Evolutionary conservation across 2,888 invertebrate species (phyloP).

Genomic region (Oconnorella tubifera): DNA sequence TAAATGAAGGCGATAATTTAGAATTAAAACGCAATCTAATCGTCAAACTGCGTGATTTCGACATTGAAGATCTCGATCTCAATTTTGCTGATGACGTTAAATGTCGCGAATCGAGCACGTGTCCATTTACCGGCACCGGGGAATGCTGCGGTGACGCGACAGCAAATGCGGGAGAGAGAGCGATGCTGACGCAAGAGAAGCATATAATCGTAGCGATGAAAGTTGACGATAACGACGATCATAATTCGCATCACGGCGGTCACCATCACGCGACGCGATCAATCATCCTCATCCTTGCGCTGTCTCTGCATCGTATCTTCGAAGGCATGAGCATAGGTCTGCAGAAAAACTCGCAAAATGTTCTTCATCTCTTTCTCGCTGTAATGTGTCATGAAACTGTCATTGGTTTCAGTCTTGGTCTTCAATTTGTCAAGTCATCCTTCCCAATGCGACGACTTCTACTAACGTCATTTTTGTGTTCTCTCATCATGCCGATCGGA

Average conservation of each 20-base stretch:
- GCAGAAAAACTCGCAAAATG: conserved; percentile 44
- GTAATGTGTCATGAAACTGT: conserved; percentile 61
- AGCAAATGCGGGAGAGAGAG: background rate
- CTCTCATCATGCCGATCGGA: conserved; percentile 36
- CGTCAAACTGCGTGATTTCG: conserved; percentile 9
- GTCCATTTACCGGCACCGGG: conserved; percentile 28
- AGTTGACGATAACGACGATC: conserved; percentile 13
- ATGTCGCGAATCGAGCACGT: conserved; percentile 12
- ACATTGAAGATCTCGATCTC: conserved; percentile 22
- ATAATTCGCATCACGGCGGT: background rate
- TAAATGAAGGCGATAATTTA: no score
- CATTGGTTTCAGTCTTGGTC: conserved; percentile 61
- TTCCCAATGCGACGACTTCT: conserved; percentile 26
- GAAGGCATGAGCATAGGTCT: conserved; percentile 62
- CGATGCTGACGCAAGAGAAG: conserved; percentile 15
- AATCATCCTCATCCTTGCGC: conserved; percentile 58
- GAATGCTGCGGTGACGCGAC: conserved; percentile 25
- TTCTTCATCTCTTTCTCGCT: conserved; percentile 55
- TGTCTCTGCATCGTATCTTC: conserved; percentile 62
- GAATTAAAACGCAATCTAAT: no score
- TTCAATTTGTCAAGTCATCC: conserved; percentile 46
- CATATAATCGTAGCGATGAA: conserved; percentile 16
- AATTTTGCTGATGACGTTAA: background rate
- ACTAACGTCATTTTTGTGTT: conserved; percentile 30
- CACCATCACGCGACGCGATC: conserved; percentile 44